Evolutionary conservation across 2,113 vertebrate species (phyloP), one percentile per base, ranked within the genome.

Genomic region (Lontra canadensis): DNA sequence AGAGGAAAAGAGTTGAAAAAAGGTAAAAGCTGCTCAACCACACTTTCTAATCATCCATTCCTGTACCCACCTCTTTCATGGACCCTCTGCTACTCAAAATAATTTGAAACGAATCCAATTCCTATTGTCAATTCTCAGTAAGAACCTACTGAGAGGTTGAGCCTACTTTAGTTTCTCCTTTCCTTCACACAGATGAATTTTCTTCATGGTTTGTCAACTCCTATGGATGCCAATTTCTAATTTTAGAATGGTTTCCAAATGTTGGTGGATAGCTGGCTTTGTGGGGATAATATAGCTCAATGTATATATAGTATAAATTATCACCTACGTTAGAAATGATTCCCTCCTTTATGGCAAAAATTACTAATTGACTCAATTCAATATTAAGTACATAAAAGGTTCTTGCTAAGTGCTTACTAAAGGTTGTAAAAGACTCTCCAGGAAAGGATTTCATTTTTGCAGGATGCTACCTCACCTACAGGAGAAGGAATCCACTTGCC

Each of bases 241-340:
- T 93, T 88, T 97, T 93, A 97, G 73, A 95, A 79, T 42, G 79
- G 49, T 85, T 96, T 95, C 57, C 78, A 82, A 94, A 82, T 79
- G 78, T 69, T 83, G 81, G 67, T 61, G 39, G 84, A 82, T 61
- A 57, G 73, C 49, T 63, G 47, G 55, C 52, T 81, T 85, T 78
- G 29, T 63, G 57, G n/a, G 67, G 65, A 93, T 71, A 76, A 93
- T 44, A 57, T 8, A 85, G 61, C 25, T 84, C 67, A 76, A 2
- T 20, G 39, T 82, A 81, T 59, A 89, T 17, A 21, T 29, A 36
- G 85, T 63, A 89, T 49, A 96, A 89, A 91, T 89, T 86, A 74
- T 80, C 80, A 88, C 55, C 78, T 39, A 63, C 26, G 49, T 95
- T 80, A 95, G 90, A 97, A 95, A 81, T 81, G 92, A 94, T 59